Evolutionary conservation across 2,888 invertebrate genomes (phyloP).

Genomic region (Oeneis ivallda): DNA sequence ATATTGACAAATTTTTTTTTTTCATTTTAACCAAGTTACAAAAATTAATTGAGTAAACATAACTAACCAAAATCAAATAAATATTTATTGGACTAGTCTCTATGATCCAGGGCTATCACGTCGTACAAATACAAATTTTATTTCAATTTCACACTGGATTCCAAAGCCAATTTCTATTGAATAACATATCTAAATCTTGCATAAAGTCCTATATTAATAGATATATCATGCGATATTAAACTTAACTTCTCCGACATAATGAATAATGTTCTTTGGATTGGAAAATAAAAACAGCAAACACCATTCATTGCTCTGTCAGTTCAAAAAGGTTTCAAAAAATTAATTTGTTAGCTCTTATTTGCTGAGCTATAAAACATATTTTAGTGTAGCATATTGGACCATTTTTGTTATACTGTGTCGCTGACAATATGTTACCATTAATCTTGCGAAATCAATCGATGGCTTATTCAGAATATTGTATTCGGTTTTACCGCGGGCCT

Average conservation of each 20-base stretch:
- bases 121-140: slow-evolving; percentile 63
- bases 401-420: slow-evolving; percentile 73
- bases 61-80: slow-evolving; percentile 60
- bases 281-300: slow-evolving; percentile 51
- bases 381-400: slow-evolving; percentile 61
- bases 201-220: slow-evolving; percentile 45
- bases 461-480: slow-evolving; percentile 81
- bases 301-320: slow-evolving; percentile 65
- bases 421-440: slow-evolving; percentile 81
- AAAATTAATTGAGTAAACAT: slow-evolving; percentile 56
- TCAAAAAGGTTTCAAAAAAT: slow-evolving; percentile 65
- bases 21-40: slow-evolving; percentile 45
- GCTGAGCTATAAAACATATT: slow-evolving; percentile 60
- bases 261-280: slow-evolving; percentile 42
- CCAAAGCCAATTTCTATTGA: slow-evolving; percentile 70
- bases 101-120: slow-evolving; percentile 50
- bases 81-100: slow-evolving; percentile 54
- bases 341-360: slow-evolving; percentile 62
- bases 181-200: slow-evolving; percentile 47
- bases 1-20: slow-evolving; percentile 46
- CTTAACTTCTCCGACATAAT: slow-evolving; percentile 33
- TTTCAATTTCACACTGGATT: slow-evolving; percentile 78
- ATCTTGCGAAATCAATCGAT: slow-evolving; percentile 82
- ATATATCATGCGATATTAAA: slow-evolving; percentile 39
- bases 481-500: slow-evolving; percentile 76